A percentile compares a stretch with the other conserved stretches of the same genome.
Conservation (phyloP, 2,113 vertebrate genomes). For the Sebastes schlegelii region DNA sequence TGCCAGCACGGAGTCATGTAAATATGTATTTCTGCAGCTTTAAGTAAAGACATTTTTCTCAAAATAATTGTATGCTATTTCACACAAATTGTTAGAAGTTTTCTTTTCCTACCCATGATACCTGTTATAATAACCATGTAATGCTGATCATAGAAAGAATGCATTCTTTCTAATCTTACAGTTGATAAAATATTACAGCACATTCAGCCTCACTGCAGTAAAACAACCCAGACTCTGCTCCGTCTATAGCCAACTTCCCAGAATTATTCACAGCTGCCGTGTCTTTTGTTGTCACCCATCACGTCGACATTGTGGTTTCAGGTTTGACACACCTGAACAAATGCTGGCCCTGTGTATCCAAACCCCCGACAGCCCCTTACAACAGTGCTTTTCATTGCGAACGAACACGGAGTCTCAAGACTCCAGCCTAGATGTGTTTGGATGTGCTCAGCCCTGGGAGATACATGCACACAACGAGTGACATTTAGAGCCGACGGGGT, state of each 20-base stretch:
- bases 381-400: conserved; percentile 24
- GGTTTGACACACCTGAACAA: conserved; percentile 60
- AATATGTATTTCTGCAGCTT: too few relatives aligned
- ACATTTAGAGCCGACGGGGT: conserved; percentile 69
- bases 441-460: conserved; percentile 39
- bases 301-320: not conserved
- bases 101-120: too few relatives aligned
- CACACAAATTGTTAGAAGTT: too few relatives aligned
- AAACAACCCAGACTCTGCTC: too few relatives aligned
- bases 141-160: too few relatives aligned
- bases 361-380: conserved; percentile 16
- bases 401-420: conserved; percentile 32
- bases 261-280: not conserved
- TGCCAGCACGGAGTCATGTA: too few relatives aligned
- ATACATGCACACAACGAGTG: conserved; percentile 66
- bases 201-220: too few relatives aligned
- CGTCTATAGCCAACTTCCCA: not conserved
- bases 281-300: conserved; percentile 22
- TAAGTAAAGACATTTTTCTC: too few relatives aligned
- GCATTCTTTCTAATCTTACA: too few relatives aligned
- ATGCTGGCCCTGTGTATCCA: conserved; percentile 27
- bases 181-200: too few relatives aligned
- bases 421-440: conserved; percentile 47
- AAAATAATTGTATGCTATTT: too few relatives aligned
- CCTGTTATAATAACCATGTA: too few relatives aligned